A percentile compares a stretch with the other conserved stretches of the same genome.
Evolutionary conservation across 2,888 invertebrate genomes (phyloP).

Genomic region (Calliopum simillimum): DNA sequence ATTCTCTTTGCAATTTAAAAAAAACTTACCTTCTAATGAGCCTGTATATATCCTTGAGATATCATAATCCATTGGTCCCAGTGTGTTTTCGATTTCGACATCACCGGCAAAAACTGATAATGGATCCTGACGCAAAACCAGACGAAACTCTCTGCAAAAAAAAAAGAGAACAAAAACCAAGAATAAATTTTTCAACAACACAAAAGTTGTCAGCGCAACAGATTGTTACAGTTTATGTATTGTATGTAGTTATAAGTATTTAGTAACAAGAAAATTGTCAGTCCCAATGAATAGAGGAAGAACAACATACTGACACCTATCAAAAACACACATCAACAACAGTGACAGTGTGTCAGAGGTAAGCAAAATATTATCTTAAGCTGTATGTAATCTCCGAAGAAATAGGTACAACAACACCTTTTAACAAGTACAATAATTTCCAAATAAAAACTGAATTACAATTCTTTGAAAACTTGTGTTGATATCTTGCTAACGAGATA

Average conservation of each 20-base stretch:
- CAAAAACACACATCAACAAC: too few species aligned
- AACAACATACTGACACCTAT: background rate
- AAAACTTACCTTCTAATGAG: conserved; percentile 77
- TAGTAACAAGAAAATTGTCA: conserved; percentile 17
- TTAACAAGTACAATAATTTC: too few species aligned
- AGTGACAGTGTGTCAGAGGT: too few species aligned
- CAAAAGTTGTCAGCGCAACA: conserved; percentile 22
- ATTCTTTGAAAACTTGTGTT: too few species aligned
- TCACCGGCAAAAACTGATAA: conserved; percentile 80
- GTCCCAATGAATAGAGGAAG: conserved; percentile 26
- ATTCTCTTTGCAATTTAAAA: too few species aligned
- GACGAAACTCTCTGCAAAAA: conserved; percentile 79
- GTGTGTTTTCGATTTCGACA: conserved; percentile 80
- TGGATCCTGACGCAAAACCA: conserved; percentile 79
- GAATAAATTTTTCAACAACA: background rate
- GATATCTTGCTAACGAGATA: too few species aligned
- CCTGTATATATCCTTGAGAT: conserved; percentile 81
- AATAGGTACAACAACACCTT: too few species aligned
- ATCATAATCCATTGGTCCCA: conserved; percentile 78
- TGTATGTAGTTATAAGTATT: too few species aligned
- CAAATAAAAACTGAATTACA: too few species aligned
- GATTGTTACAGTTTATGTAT: conserved; percentile 38
- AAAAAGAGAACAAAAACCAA: conserved; percentile 36
- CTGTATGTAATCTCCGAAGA: too few species aligned
- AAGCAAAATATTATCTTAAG: too few species aligned